These are phyloP conservation scores for Dysdera silvatica DNA, from an alignment of 1,140 invertebrate species.

Conservation along the genomic window DNA sequence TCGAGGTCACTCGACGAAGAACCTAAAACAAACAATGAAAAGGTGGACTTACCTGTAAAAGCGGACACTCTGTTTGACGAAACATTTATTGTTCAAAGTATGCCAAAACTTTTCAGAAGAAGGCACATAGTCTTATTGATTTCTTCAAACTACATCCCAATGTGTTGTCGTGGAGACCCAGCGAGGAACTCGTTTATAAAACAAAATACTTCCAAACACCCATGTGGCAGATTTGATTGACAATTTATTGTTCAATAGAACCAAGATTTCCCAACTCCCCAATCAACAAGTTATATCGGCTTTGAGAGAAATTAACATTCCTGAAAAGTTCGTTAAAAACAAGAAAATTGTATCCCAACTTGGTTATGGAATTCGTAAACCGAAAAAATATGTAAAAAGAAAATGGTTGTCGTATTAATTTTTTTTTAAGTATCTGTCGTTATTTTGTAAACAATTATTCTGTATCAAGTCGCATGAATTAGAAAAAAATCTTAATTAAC, in stretches of 20 bases:
- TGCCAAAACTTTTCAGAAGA: neutral
- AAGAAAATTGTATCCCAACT: too few relatives aligned
- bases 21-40: neutral
- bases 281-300: neutral
- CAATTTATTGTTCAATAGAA: neutral
- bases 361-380: too few relatives aligned
- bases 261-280: neutral
- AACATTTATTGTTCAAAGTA: too few relatives aligned
- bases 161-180: neutral
- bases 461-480: too few relatives aligned
- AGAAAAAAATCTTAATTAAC: too few relatives aligned
- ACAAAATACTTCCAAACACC: neutral
- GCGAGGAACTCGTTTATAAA: neutral
- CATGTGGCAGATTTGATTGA: neutral
- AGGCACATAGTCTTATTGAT: neutral
- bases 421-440: too few relatives aligned
- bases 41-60: too few relatives aligned
- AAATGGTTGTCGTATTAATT: too few relatives aligned
- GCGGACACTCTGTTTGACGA: too few relatives aligned
- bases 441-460: too few relatives aligned
- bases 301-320: neutral
- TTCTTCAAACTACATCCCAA: neutral
- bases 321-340: neutral
- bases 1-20: neutral
- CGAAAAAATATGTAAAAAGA: too few relatives aligned